Percentiles rank a stretch among this genome's conserved stretches.
These are phyloP conservation scores for Sinocyclocheilus grahami DNA, from an alignment of 2,113 vertebrate genomes.

Conservation along the genomic window DNA sequence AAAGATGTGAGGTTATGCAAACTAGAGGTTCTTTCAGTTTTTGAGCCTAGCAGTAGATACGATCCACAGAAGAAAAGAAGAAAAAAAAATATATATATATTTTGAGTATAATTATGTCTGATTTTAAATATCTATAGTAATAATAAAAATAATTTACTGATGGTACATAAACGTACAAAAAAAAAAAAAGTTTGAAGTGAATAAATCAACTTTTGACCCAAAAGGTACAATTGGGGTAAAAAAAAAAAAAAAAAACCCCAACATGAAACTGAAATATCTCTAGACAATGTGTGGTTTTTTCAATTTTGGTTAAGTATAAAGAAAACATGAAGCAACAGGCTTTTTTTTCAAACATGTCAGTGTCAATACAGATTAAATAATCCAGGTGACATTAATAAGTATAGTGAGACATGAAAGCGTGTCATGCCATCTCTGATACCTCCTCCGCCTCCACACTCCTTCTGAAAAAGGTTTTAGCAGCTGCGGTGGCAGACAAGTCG, in stretches of 20 bases:
- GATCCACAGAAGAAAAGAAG: neutral
- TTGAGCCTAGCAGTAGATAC: neutral
- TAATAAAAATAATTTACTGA: too few relatives aligned
- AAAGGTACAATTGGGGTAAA: neutral
- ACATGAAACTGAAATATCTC: neutral
- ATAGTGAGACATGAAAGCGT: conserved; percentile 22
- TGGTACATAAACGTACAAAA: neutral
- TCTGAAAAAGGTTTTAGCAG: conserved; percentile 41
- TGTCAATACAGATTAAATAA: conserved; percentile 27
- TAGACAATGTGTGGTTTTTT: neutral
- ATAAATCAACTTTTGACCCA: neutral
- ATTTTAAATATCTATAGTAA: neutral
- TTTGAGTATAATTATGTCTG: neutral
- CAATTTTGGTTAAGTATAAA: neutral
- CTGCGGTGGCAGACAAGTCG: conserved; percentile 11
- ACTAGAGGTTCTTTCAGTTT: neutral
- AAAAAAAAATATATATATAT: neutral
- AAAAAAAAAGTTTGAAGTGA: neutral
- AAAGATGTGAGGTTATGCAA: conserved; percentile 11
- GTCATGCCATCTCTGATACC: conserved; percentile 35
- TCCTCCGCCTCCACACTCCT: conserved; percentile 28
- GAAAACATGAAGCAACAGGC: neutral
- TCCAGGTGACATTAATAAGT: conserved; percentile 37
- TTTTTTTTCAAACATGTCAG: conserved; percentile 20
- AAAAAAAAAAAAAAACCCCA: neutral